Base-by-base conservation (phyloP, 2,113 vertebrate species). In the Petrocephalus microphthalmus region DNA sequence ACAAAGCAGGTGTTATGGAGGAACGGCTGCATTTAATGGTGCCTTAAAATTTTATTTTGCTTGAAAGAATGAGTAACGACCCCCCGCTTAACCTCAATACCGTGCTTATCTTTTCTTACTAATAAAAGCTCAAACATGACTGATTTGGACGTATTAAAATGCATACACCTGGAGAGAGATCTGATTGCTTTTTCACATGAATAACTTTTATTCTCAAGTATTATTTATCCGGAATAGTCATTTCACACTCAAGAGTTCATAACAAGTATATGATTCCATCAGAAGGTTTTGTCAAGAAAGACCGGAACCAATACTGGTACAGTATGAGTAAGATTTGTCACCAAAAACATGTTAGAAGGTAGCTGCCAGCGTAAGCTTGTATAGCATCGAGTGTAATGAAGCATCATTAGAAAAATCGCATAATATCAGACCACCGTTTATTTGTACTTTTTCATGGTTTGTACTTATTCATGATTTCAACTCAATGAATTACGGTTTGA, bases 161-260 rank as follows among this genome's bases (percentile, higher is more conserved):
- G 22, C 47, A 84, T 47, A 47, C 52, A 51, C 82, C 82, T 51
- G 82, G 47, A n/a, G 82, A 51, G 82, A 3, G 45, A 84, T 25
- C 82, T 84, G 82, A 84, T 51, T 84, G 82, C 82, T 84, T 84
- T 84, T 47, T 67, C 82, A 47, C 82, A 84, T 51, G 45, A 22
- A 67, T 67, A 3, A 67, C 60, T 67, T 67, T 67, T 29, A 67
- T 67, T 67, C 60, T 67, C 60, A 67, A 67, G 60, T 67, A 3
- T 67, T 67, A 29, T n/a, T 67, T 29, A 67, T 29, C 60, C 60
- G 6, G 57, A 81, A 82, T 67, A 67, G 74, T 82, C 42, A 82
- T 82, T 82, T 82, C 42, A 82, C 42, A 82, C 74, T 42, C 33
- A 45, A 7, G 42, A 81, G 29, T 81, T 81, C 15, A 82, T 37